These are phyloP conservation scores for Drosophila sechellia DNA, from an alignment of 1,140 invertebrate species.

Conservation along the genomic window DNA sequence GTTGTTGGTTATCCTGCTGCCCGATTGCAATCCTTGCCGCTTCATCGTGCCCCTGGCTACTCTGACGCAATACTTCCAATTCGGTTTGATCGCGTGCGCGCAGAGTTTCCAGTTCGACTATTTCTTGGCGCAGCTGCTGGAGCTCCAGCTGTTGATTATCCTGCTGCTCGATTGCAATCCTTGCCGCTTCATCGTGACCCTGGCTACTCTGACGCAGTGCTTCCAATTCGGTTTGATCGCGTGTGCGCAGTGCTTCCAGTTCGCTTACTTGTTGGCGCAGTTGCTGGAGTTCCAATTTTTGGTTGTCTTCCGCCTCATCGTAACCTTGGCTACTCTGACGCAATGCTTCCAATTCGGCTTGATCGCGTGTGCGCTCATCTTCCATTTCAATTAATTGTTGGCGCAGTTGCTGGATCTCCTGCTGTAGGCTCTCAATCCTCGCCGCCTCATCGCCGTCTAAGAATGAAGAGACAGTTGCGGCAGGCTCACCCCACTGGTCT, in stretches of 20 bases:
- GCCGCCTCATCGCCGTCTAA: constrained; percentile 13
- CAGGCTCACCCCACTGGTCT: constrained; percentile 85
- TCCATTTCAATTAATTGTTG: neutral
- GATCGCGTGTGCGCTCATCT: neutral
- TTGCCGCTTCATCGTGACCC: neutral
- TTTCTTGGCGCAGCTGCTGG: neutral
- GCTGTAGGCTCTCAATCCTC: constrained; percentile 45
- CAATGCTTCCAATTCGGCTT: neutral
- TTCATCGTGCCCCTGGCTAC: neutral
- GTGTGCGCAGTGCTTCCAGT: neutral
- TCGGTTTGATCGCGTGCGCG: neutral
- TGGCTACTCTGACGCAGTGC: constrained; percentile 4
- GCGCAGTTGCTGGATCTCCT: constrained; percentile 86
- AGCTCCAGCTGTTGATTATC: neutral
- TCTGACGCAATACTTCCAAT: constrained; percentile 5
- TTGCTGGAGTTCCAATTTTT: constrained; percentile 89
- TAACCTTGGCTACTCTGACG: constrained; percentile 7
- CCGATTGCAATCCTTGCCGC: no score
- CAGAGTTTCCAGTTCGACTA: neutral
- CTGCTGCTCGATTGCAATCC: neutral
- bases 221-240: constrained; percentile 1
- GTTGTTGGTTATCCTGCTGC: neutral
- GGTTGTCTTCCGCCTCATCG: constrained; percentile 56
- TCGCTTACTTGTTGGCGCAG: neutral
- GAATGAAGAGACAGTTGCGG: neutral